Evolutionary conservation across 2,113 vertebrate species (phyloP).

Genomic region (Herpetotheres cachinnans): DNA sequence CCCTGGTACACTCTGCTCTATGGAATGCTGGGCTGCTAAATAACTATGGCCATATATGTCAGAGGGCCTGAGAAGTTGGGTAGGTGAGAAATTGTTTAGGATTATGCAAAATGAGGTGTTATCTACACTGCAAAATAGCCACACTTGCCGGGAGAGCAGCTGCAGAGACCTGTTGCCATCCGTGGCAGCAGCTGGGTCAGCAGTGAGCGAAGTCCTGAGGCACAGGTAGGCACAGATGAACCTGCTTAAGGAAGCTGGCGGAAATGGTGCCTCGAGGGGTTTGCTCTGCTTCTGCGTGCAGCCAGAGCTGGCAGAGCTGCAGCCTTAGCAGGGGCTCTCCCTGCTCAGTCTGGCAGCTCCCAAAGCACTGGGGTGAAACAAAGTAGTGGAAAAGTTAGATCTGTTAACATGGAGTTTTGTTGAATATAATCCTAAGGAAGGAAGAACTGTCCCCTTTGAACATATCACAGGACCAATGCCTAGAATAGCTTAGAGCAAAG

Average conservation of each 20-base stretch:
- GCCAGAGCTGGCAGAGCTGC: neutral
- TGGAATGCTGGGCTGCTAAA: neutral
- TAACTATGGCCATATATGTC: neutral
- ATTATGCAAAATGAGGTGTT: neutral
- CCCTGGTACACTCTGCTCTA: neutral
- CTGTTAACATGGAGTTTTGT: neutral
- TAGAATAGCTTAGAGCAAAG: neutral
- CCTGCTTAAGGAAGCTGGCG: neutral
- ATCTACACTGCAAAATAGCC: neutral
- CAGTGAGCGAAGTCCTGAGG: neutral
- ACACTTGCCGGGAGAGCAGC: neutral
- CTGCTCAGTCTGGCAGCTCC: neutral
- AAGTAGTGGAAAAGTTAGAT: neutral
- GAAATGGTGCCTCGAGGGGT: neutral
- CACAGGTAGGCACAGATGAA: neutral
- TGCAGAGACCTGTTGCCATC: neutral
- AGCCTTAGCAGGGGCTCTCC: neutral
- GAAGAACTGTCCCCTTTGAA: neutral
- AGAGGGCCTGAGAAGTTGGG: neutral
- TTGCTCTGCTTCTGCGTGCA: neutral
- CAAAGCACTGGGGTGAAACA: neutral
- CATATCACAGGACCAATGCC: neutral
- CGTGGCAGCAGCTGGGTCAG: neutral
- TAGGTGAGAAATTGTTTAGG: slow-evolving; percentile 8
- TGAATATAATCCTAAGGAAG: neutral